These are phyloP conservation scores for Peromyscus eremicus DNA, from an alignment of 2,797 vertebrate species.

Conservation along the genomic window DNA sequence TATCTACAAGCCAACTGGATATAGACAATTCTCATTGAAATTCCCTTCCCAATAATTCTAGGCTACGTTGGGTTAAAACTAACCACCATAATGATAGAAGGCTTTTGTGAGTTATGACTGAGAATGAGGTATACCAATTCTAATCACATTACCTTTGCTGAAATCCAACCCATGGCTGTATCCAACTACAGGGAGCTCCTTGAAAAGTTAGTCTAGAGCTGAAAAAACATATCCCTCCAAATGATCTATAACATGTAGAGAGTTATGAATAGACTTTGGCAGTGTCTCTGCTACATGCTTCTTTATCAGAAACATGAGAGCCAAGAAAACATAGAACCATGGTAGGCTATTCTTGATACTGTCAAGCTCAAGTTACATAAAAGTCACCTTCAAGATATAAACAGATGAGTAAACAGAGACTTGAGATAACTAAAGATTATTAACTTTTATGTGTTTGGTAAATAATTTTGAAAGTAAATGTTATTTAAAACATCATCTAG, in stretches of 20 bases:
- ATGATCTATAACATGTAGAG: background rate
- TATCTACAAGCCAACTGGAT: background rate
- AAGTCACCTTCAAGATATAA: background rate
- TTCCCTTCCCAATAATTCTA: background rate
- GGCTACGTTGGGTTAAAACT: background rate
- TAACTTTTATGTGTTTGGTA: slow-evolving; percentile 13
- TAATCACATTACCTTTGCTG: background rate
- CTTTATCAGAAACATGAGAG: background rate
- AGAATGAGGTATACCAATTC: background rate
- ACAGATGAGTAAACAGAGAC: background rate
- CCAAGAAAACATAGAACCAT: background rate
- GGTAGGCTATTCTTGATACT: background rate
- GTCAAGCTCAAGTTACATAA: background rate
- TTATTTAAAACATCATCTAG: slow-evolving; percentile 12
- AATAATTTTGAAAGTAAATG: slow-evolving; percentile 42
- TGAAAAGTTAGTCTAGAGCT: background rate
- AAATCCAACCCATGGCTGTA: background rate
- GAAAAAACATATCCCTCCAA: background rate
- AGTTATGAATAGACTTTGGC: background rate
- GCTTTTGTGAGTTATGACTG: background rate
- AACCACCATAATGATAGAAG: background rate
- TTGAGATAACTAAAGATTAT: slow-evolving; percentile 9
- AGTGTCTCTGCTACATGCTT: background rate
- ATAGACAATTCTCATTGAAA: background rate
- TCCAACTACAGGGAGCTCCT: background rate